Evolutionary conservation across 2,113 vertebrate species (phyloP).

Genomic region (Rhipidura dahli): DNA sequence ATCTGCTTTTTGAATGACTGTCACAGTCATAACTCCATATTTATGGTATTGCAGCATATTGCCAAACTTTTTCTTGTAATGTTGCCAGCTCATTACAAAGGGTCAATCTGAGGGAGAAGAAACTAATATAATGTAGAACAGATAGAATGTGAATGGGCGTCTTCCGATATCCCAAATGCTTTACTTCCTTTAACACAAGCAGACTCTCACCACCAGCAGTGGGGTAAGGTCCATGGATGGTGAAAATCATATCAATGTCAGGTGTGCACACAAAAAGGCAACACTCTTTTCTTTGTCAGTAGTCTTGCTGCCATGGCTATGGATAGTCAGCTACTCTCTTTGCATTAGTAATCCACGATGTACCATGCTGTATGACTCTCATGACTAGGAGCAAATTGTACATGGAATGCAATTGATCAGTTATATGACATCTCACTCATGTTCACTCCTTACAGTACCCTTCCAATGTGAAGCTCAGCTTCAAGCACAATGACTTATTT

Average conservation of each 20-base stretch:
- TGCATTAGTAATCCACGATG: neutral
- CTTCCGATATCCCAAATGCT: neutral
- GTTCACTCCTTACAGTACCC: neutral
- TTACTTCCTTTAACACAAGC: neutral
- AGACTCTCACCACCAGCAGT: neutral
- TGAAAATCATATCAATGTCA: neutral
- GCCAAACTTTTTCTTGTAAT: neutral
- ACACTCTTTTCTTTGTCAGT: neutral
- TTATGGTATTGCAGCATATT: neutral
- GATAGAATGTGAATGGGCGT: neutral
- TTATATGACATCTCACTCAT: neutral
- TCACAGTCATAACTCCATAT: neutral
- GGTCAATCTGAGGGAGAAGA: neutral
- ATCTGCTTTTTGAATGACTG: constrained; percentile 13
- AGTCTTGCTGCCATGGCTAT: neutral
- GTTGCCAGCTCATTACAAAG: neutral
- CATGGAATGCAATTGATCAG: neutral
- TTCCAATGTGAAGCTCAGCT: neutral
- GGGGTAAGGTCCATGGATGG: neutral
- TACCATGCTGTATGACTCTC: neutral
- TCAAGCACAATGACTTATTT: neutral
- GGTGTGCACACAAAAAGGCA: neutral
- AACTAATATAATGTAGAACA: neutral
- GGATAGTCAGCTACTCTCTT: neutral
- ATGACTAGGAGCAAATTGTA: neutral